phyloP scores from a whole-genome alignment of 2,888 invertebrate species.

The Drosophila pseudotakahashii region DNA sequence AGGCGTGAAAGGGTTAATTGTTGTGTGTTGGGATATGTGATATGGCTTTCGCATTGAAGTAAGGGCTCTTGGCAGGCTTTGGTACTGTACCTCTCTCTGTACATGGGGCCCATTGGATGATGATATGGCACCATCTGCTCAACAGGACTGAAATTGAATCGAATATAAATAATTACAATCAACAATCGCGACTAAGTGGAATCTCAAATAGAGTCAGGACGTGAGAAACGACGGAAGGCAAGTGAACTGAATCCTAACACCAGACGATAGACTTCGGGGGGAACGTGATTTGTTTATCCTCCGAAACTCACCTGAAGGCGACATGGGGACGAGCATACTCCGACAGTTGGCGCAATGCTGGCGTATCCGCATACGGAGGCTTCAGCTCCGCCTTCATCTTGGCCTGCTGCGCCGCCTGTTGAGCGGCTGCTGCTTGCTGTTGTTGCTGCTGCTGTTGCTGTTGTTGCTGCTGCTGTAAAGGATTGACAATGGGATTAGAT shows the following conservation, averaged over 20 bases:
- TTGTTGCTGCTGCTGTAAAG: constrained; percentile 82
- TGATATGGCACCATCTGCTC: constrained; percentile 85
- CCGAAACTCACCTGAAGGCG: constrained; percentile 88
- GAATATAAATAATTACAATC: constrained; percentile 76
- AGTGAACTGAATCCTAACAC: constrained; percentile 32
- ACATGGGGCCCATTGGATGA: constrained; percentile 85
- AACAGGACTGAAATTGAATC: constrained; percentile 85
- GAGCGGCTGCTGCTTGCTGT: constrained; percentile 84
- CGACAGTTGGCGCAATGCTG: constrained; percentile 94
- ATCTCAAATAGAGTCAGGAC: constrained; percentile 1
- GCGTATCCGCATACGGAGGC: constrained; percentile 96
- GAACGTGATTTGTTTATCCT: neutral
- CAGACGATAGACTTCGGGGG: constrained; percentile 2
- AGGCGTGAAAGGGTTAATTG: constrained; percentile 11
- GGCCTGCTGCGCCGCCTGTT: constrained; percentile 85
- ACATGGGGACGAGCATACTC: constrained; percentile 97
- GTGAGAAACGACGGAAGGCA: constrained; percentile 14
- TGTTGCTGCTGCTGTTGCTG: constrained; percentile 85
- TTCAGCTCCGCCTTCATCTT: constrained; percentile 90
- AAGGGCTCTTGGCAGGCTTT: constrained; percentile 60
- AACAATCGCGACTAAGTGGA: constrained; percentile 50
- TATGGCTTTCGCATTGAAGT: constrained; percentile 45
- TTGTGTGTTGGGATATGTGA: constrained; percentile 25
- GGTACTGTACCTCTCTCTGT: constrained; percentile 85
- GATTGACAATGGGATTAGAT: neutral